These are phyloP conservation scores for Melolontha melolontha DNA, from an alignment of 2,888 invertebrate genomes.

Conservation along the genomic window DNA sequence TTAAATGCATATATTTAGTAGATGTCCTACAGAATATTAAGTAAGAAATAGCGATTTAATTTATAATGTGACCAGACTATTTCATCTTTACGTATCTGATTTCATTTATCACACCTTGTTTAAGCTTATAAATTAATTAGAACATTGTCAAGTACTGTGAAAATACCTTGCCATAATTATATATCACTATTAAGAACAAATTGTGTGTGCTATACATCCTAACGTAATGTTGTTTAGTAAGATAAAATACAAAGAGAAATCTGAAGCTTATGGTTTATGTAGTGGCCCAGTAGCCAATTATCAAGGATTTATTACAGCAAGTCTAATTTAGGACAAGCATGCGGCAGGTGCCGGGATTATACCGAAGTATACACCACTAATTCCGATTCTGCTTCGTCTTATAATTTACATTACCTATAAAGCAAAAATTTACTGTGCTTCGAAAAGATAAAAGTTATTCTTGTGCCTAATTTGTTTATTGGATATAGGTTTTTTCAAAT, in stretches of 20 bases:
- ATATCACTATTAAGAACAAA: constrained; percentile 39
- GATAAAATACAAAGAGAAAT: constrained; percentile 54
- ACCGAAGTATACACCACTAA: constrained; percentile 58
- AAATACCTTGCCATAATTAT: constrained; percentile 39
- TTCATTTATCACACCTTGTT: constrained; percentile 2
- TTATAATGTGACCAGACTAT: too few species aligned
- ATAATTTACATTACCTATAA: constrained; percentile 44
- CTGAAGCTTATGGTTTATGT: constrained; percentile 61
- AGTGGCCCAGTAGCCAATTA: constrained; percentile 63
- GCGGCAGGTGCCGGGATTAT: constrained; percentile 62
- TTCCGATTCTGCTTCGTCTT: constrained; percentile 52
- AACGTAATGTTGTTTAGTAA: constrained; percentile 39
- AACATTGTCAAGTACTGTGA: constrained; percentile 33
- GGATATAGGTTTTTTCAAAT: too few species aligned
- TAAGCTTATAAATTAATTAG: constrained; percentile 31
- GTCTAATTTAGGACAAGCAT: constrained; percentile 63
- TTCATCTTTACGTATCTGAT: neutral
- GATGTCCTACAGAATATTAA: too few species aligned
- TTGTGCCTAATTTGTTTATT: neutral
- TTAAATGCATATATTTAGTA: too few species aligned
- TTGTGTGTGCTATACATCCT: constrained; percentile 18
- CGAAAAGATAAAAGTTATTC: constrained; percentile 1
- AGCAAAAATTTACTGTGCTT: constrained; percentile 35
- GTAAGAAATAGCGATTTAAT: too few species aligned
- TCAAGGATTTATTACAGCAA: constrained; percentile 64